A percentile compares a stretch with the other conserved stretches of the same genome.
Conservation (phyloP, 2,888 invertebrate genomes). For the Netelia inedita region DNA sequence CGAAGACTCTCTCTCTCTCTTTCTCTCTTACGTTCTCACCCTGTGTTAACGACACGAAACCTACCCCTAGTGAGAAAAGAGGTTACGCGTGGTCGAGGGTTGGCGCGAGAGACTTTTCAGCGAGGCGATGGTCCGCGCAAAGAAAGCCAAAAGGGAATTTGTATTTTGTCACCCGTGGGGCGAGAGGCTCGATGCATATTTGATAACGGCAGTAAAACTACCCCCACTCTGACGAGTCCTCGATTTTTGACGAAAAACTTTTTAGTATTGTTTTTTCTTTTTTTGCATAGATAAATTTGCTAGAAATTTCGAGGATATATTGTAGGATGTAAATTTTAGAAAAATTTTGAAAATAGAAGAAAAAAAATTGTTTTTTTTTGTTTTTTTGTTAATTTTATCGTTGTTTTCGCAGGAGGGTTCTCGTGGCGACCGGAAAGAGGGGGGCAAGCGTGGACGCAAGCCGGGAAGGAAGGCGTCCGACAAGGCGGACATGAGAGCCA, state of each 20-base stretch:
- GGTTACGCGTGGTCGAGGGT: constrained; percentile 33
- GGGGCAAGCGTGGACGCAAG: constrained; percentile 94
- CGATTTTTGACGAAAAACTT: neutral
- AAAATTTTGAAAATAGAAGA: too few relatives aligned
- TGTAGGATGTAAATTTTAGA: too few relatives aligned
- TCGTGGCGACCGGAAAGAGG: constrained; percentile 91
- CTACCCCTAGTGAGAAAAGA: constrained; percentile 30
- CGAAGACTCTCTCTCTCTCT: neutral
- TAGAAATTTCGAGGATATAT: neutral
- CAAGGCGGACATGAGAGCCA: constrained; percentile 97
- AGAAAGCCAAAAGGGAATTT: constrained; percentile 73
- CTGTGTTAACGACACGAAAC: constrained; percentile 44
- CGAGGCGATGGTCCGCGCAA: constrained; percentile 26
- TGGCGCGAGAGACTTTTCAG: neutral
- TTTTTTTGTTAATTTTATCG: constrained; percentile 21
- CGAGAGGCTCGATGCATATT: constrained; percentile 76
- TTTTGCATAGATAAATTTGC: neutral
- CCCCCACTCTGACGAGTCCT: neutral
- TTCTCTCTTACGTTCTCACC: neutral
- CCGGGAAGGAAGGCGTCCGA: constrained; percentile 95
- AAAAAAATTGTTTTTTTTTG: constrained; percentile 11
- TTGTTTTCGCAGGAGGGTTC: constrained; percentile 85
- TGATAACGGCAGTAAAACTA: constrained; percentile 71
- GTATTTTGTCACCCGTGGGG: constrained; percentile 79
- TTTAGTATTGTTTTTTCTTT: too few relatives aligned